Percentiles rank a stretch among this genome's conserved stretches.
Conservation (phyloP, 2,888 invertebrate genomes). For the Gari tellinella region DNA sequence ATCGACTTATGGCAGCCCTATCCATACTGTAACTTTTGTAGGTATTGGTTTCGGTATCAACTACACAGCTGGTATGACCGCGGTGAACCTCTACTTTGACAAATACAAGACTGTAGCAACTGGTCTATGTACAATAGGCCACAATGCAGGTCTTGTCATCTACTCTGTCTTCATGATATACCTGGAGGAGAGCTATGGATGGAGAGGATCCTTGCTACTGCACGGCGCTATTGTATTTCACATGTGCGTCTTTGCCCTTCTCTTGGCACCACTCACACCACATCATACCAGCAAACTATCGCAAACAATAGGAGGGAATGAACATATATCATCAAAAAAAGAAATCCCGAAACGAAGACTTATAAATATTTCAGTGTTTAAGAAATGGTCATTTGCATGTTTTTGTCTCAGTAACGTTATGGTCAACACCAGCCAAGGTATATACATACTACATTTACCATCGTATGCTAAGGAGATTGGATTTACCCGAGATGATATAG, state of each 20-base stretch:
- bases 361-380: slow-evolving; percentile 19
- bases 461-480: slow-evolving; percentile 31
- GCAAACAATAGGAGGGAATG: neutral
- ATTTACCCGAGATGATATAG: slow-evolving; percentile 30
- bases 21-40: slow-evolving; percentile 12
- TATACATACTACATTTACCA: slow-evolving; percentile 46
- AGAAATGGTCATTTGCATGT: slow-evolving; percentile 31
- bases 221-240: slow-evolving; percentile 38
- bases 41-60: slow-evolving; percentile 48
- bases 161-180: slow-evolving; percentile 28
- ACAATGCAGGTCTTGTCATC: slow-evolving; percentile 34
- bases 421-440: slow-evolving; percentile 25
- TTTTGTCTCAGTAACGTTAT: slow-evolving; percentile 49
- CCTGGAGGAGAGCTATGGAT: slow-evolving; percentile 28
- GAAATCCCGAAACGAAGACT: neutral
- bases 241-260: slow-evolving; percentile 29
- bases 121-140: slow-evolving; percentile 40
- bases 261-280: slow-evolving; percentile 20
- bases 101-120: slow-evolving; percentile 48
- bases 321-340: neutral
- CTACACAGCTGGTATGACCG: slow-evolving; percentile 46
- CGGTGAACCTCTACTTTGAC: slow-evolving; percentile 43
- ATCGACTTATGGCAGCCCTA: too few species aligned
- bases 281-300: too few species aligned
- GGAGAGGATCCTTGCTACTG: slow-evolving; percentile 42